Evolutionary conservation across 2,113 vertebrate genomes (phyloP).

Genomic region (Nanger granti): DNA sequence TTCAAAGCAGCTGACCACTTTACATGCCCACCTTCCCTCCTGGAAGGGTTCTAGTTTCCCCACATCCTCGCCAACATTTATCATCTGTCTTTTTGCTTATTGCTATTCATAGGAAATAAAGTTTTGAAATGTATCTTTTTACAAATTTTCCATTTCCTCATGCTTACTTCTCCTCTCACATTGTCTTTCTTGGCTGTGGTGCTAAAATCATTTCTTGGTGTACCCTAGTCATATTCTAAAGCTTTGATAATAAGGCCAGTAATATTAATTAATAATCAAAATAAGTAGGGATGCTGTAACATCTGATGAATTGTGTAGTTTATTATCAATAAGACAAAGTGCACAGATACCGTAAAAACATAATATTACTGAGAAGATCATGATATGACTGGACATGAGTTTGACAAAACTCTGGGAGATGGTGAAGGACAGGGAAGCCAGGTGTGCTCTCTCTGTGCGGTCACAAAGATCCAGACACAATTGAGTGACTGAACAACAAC

Average conservation of each 20-base stretch:
- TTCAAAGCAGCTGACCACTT: background rate
- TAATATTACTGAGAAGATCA: background rate
- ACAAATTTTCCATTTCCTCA: background rate
- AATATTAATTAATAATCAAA: background rate
- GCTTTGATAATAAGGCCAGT: background rate
- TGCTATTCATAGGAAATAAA: background rate
- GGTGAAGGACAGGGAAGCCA: background rate
- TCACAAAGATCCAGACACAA: background rate
- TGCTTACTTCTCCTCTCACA: background rate
- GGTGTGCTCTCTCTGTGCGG: background rate
- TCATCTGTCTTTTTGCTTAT: background rate
- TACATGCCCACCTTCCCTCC: background rate
- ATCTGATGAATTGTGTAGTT: background rate
- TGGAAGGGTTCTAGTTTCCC: background rate
- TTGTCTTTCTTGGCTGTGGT: background rate
- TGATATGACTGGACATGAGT: background rate
- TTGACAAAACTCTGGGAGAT: background rate
- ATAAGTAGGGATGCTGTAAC: background rate
- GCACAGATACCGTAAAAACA: background rate
- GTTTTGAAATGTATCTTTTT: background rate
- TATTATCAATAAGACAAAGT: background rate
- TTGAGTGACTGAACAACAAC: background rate
- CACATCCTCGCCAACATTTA: background rate
- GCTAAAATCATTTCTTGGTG: background rate
- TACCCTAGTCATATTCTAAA: background rate